Evolutionary conservation across 2,113 vertebrate species (phyloP).

Genomic region (Proteles cristata): DNA sequence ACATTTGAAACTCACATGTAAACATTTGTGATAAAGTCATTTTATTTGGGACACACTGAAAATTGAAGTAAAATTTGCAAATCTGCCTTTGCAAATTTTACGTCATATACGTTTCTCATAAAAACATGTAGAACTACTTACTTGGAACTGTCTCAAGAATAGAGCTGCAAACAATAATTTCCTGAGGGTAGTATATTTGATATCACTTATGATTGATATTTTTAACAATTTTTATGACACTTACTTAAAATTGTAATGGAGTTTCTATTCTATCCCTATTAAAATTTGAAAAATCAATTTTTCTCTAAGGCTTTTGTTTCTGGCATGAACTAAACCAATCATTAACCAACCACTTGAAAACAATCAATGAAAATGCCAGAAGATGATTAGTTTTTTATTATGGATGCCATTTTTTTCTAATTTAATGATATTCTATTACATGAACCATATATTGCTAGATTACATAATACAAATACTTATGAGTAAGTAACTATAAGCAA

Average conservation of each 20-base stretch:
- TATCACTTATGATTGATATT: background rate
- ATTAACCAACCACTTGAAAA: background rate
- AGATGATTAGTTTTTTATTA: background rate
- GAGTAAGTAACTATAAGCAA: background rate
- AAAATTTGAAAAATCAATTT: slow-evolving; percentile 38
- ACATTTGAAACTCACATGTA: background rate
- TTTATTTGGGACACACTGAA: background rate
- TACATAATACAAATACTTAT: background rate
- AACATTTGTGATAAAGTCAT: background rate
- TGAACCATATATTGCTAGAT: background rate
- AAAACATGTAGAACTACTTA: background rate
- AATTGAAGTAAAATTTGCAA: background rate
- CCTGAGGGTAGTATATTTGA: slow-evolving; percentile 11
- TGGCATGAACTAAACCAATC: background rate
- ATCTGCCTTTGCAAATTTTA: background rate
- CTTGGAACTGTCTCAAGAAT: background rate
- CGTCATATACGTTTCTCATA: background rate
- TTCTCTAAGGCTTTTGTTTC: slow-evolving; percentile 36
- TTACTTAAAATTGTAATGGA: slow-evolving; percentile 19
- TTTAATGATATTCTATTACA: background rate
- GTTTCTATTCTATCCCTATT: background rate
- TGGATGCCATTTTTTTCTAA: background rate
- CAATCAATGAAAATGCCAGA: background rate
- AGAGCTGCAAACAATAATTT: background rate
- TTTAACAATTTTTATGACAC: slow-evolving; percentile 29